Evolutionary conservation across 37 sponge, comb jelly and placozoan species (phyloP).

Genomic region (Axinella damicornis): DNA sequence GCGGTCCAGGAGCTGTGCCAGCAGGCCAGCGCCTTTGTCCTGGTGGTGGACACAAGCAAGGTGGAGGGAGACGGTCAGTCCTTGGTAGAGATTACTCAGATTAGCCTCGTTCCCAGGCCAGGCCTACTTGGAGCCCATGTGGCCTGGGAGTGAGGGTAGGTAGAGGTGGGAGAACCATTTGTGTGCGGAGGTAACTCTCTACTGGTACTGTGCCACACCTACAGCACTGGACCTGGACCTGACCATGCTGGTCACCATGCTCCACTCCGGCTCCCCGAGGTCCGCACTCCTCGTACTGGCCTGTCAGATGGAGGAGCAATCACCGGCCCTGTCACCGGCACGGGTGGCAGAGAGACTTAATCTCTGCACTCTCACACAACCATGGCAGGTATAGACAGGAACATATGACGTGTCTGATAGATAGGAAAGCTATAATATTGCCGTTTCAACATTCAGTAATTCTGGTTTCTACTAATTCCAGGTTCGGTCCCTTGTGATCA

Average conservation of each 20-base stretch:
- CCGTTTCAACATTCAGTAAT: no score
- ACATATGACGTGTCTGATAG: no score
- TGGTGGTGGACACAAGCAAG: slow-evolving; percentile 25
- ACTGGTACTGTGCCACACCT: no score
- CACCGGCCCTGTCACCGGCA: slow-evolving; percentile 5
- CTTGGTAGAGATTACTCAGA: no score
- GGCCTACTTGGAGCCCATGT: no score
- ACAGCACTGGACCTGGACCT: slow-evolving; percentile 11
- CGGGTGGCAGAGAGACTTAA: slow-evolving; percentile 32
- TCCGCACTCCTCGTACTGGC: slow-evolving; percentile 39
- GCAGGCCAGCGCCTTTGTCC: slow-evolving; percentile 27
- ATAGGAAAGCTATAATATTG: no score
- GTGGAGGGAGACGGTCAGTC: slow-evolving; percentile 17
- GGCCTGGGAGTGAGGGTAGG: no score
- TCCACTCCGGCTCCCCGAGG: not conserved
- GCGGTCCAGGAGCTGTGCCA: slow-evolving; percentile 50
- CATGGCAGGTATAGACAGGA: slow-evolving; percentile 46
- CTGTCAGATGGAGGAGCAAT: not conserved
- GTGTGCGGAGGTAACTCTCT: no score
- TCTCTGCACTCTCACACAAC: slow-evolving; percentile 20
- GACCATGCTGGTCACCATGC: slow-evolving; percentile 11
- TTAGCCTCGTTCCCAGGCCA: no score
- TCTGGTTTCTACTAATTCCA: no score
- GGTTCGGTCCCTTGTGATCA: slow-evolving; percentile 28
- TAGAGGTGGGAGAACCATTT: no score